Evolutionary conservation across 2,113 vertebrate genomes (phyloP).

Genomic region (Phaethornis superciliosus): DNA sequence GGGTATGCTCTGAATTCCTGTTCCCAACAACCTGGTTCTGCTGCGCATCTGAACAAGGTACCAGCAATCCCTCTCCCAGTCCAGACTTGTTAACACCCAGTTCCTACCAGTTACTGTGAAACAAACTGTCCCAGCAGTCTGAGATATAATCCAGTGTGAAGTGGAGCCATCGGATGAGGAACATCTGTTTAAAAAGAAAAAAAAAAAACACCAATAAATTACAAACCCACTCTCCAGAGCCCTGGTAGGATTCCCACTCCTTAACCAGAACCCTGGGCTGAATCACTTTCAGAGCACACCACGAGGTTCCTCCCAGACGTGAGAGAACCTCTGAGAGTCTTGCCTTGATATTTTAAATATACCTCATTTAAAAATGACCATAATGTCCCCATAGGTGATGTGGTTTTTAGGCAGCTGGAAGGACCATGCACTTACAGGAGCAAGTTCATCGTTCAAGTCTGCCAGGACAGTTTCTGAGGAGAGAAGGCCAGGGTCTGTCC

Average conservation of each 20-base stretch:
- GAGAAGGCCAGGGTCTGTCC: constrained; percentile 87
- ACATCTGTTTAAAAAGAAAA: constrained; percentile 75
- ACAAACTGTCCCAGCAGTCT: constrained; percentile 87
- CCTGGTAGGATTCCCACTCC: not conserved
- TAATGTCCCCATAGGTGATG: not conserved
- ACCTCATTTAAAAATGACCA: not conserved
- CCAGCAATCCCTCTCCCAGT: not conserved
- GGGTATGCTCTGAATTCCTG: not conserved
- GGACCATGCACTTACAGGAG: constrained; percentile 78
- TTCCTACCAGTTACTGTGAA: constrained; percentile 93
- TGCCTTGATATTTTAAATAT: not conserved
- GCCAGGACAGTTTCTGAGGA: constrained; percentile 83
- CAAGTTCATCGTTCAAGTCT: constrained; percentile 91
- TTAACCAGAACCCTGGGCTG: not conserved
- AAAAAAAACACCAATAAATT: not conserved
- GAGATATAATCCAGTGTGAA: constrained; percentile 82
- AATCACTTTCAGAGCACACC: rapidly evolving
- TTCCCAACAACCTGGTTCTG: not conserved
- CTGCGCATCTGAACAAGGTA: not conserved
- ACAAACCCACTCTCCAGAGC: not conserved
- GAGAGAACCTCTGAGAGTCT: not conserved
- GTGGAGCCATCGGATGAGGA: constrained; percentile 93
- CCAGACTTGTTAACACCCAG: rapidly evolving
- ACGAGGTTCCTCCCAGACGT: rapidly evolving
- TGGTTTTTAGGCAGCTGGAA: rapidly evolving